phyloP scores from a whole-genome alignment of 2,888 invertebrate genomes.

The Nebria salina region DNA sequence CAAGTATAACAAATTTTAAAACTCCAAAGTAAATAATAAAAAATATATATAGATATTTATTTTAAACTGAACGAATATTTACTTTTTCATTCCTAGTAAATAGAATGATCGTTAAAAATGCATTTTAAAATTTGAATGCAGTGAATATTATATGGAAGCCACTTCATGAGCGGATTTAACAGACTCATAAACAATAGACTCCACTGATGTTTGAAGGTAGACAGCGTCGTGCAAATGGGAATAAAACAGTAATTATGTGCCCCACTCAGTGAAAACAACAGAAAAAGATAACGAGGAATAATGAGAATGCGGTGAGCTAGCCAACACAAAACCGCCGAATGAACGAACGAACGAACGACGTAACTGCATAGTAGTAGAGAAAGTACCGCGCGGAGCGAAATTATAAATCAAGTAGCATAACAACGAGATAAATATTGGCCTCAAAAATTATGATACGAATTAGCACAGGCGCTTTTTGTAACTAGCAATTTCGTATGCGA shows the following conservation, averaged over 20 bases:
- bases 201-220: not conserved
- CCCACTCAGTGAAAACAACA: not conserved
- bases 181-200: not conserved
- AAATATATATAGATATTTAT: no score
- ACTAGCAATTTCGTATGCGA: constrained; percentile 11
- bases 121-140: no score
- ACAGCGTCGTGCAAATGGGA: not conserved
- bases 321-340: not conserved
- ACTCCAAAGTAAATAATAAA: no score
- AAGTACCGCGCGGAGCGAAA: not conserved
- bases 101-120: no score
- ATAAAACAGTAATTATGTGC: not conserved
- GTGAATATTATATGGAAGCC: not conserved
- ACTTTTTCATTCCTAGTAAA: no score
- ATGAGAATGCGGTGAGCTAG: not conserved
- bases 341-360: not conserved
- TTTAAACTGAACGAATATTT: no score
- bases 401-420: constrained; percentile 20
- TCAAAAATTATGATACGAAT: constrained; percentile 31
- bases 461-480: constrained; percentile 24
- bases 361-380: not conserved
- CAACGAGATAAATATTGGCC: constrained; percentile 31
- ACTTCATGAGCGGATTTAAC: not conserved
- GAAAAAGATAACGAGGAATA: not conserved
- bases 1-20: no score